Evolutionary conservation across 2,797 vertebrate species (phyloP).

Genomic region (Helostoma temminkii): DNA sequence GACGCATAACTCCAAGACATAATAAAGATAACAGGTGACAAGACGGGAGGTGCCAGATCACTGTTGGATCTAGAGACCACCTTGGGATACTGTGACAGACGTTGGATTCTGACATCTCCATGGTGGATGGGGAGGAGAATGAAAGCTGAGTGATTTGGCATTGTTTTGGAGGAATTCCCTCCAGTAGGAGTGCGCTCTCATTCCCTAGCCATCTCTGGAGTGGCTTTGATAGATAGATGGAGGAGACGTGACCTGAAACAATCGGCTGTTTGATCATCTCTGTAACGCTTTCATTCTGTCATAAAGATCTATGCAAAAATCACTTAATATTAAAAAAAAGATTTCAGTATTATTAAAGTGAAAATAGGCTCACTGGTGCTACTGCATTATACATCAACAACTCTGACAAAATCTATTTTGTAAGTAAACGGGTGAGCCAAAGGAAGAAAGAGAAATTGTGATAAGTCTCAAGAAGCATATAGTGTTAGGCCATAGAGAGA

Average conservation of each 20-base stretch:
- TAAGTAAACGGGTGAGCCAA: constrained; percentile 80
- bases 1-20: constrained; percentile 62
- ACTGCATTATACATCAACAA: constrained; percentile 85
- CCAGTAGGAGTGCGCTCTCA: constrained; percentile 66
- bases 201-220: constrained; percentile 75
- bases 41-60: constrained; percentile 69
- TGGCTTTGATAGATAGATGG: constrained; percentile 78
- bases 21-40: constrained; percentile 82
- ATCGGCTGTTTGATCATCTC: constrained; percentile 83
- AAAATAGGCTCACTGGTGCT: constrained; percentile 74
- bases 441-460: constrained; percentile 77
- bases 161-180: constrained; percentile 79
- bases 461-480: constrained; percentile 63
- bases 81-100: constrained; percentile 78
- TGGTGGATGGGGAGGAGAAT: constrained; percentile 60
- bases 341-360: constrained; percentile 81
- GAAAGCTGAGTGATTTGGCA: constrained; percentile 74
- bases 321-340: constrained; percentile 83
- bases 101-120: constrained; percentile 74
- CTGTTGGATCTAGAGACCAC: constrained; percentile 73
- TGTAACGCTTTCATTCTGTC: constrained; percentile 85
- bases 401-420: constrained; percentile 82
- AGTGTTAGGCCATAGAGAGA: constrained; percentile 53
- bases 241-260: constrained; percentile 84
- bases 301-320: constrained; percentile 77